Evolutionary conservation across 2,888 invertebrate genomes (phyloP), one percentile per base, ranked within the genome.

Genomic region (Diloba caeruleocephala): DNA sequence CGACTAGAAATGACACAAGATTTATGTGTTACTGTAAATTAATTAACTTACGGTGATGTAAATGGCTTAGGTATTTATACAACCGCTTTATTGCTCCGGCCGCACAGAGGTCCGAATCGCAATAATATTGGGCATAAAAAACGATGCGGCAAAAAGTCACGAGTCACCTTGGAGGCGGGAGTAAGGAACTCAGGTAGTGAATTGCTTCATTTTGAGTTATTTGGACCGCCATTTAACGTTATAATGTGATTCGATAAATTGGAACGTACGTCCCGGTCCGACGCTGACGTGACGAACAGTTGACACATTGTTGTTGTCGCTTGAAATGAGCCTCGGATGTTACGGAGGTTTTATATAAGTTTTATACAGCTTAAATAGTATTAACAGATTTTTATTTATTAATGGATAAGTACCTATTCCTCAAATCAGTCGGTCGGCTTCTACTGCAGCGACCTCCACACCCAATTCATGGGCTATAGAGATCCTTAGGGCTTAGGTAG

Each of bases 121-220:
- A 85, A 86, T 85, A 87, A 89, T 70, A 74, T 65, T 76, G 79
- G 79, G 58, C 65, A 80, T 81, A 87, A 89, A 90, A 92, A 91
- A 88, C 78, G 65, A 72, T 41, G 61, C 67, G 57, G 83, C 87
- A 91, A 93, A 92, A 92, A 92, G 80, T 81, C 72, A 50, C 74
- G 74, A 89, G 88, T 90, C 92, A 92, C 93, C 92, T 93, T 92
- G 89, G 79, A 79, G 80, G 79, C 78, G 82, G 83, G 88, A 82
- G 87, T 84, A 88, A 89, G 79, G 88, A 88, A 87, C 89, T 85
- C 92, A 93, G 92, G 93, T 92, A 92, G 91, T 88, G 82, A 84
- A 90, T 89, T 88, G 91, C 89, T 92, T 90, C 83, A 91, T 91
- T 88, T 86, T 82, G 81, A 85, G 78, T 78, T 84, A 84, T 86